A percentile compares a stretch with the other conserved stretches of the same genome.
Evolutionary conservation across 2,113 vertebrate genomes (phyloP).

Genomic region (Orthonyx spaldingii): DNA sequence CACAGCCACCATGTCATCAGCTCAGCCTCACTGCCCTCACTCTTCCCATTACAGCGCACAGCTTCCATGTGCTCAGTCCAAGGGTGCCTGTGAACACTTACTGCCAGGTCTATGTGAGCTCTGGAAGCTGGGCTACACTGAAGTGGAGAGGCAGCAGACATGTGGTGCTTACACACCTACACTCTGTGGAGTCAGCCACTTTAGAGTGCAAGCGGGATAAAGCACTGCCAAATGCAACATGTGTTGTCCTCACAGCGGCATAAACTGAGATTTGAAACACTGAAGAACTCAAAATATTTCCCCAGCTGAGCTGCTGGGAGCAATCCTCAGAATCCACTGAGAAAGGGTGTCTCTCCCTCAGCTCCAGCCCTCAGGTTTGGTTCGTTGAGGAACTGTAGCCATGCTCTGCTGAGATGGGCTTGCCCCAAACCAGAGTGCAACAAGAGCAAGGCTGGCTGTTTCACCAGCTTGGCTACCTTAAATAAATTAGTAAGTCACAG

Average conservation of each 20-base stretch:
- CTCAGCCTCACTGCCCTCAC: not conserved
- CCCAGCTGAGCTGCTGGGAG: not conserved
- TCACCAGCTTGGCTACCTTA: not conserved
- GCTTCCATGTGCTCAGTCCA: not conserved
- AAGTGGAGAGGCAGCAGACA: not conserved
- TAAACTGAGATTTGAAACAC: fast-evolving
- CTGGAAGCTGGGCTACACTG: not conserved
- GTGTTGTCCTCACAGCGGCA: fast-evolving
- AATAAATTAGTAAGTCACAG: not conserved
- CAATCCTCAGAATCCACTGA: not conserved
- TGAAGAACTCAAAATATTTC: not conserved
- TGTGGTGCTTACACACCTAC: not conserved
- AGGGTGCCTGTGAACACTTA: not conserved
- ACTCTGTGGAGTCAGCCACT: not conserved
- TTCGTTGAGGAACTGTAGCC: not conserved
- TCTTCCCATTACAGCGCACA: fast-evolving
- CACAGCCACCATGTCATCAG: not conserved
- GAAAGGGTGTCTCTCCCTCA: not conserved
- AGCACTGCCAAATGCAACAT: fast-evolving
- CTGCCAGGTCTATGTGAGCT: not conserved
- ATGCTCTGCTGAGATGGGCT: fast-evolving
- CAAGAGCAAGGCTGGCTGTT: not conserved
- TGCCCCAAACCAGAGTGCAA: not conserved
- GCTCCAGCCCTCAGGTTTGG: not conserved
- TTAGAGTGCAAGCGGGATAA: not conserved